Percentiles rank a stretch among this genome's conserved stretches.
Conservation (phyloP, 1,140 invertebrate species). For the Hypsibius dujardini region DNA sequence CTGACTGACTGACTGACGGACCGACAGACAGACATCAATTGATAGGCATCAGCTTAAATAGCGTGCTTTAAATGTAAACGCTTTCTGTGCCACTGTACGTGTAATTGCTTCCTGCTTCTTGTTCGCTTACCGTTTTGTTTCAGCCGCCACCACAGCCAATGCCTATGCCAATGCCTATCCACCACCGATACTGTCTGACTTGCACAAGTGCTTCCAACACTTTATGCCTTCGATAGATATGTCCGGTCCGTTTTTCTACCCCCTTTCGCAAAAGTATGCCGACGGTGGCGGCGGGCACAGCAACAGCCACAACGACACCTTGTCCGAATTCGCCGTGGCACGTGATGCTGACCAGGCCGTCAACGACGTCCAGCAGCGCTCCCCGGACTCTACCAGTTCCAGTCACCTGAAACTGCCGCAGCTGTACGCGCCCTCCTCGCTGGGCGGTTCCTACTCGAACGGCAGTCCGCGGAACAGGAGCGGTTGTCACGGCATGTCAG, state of each 20-base stretch:
- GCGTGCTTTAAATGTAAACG: not conserved
- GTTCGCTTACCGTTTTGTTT: not conserved
- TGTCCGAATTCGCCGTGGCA: slow-evolving; percentile 12
- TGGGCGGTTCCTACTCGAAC: not conserved
- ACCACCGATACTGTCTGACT: not conserved
- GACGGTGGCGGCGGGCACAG: no score
- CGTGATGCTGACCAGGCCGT: slow-evolving; percentile 2
- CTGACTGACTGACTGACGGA: no score
- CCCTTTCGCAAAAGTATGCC: not conserved
- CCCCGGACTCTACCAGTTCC: slow-evolving; percentile 7
- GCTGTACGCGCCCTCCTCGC: not conserved
- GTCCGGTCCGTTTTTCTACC: not conserved
- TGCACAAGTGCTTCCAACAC: not conserved
- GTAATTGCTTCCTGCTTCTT: not conserved
- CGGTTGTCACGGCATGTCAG: not conserved
- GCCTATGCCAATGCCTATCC: not conserved
- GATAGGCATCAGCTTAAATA: no score
- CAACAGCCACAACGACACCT: not conserved
- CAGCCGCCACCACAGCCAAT: not conserved
- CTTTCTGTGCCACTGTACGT: not conserved
- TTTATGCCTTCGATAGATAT: slow-evolving; percentile 7
- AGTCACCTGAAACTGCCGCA: not conserved
- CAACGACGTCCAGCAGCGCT: slow-evolving; percentile 11
- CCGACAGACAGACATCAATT: no score
- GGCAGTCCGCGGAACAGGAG: not conserved